Base-by-base conservation (phyloP, 2,113 vertebrate genomes). In the Capricornis sumatraensis region DNA sequence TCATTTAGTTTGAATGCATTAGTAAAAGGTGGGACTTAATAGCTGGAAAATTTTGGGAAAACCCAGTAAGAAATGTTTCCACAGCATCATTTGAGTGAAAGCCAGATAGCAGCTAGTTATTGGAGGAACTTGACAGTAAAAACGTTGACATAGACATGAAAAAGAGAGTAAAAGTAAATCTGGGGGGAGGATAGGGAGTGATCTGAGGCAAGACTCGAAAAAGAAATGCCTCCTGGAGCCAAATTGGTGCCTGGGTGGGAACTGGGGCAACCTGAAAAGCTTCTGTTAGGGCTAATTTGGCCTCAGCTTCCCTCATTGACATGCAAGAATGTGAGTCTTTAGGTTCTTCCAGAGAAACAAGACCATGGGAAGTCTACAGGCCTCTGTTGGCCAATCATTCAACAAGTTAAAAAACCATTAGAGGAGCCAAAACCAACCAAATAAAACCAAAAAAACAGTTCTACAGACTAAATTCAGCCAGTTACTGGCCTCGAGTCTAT, bases 1-100 rank as follows among this genome's bases (percentile, higher is more conserved):
- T 89, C 60, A 91, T 93, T 88, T 47, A 40, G 50, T 97, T 95
- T 60, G 33, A 96, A 50, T 93, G 43, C 43, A 45, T 89, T 95
- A 87, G 79, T 79, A 79, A 95, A 95, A 94, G 94, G 74, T 90
- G 47, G 47, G 64, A 97, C 67, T 79, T 93, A 89, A 94, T 92
- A 84, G 64, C 57, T 87, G 87, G 93, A 96, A 97, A 90, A 33
- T 89, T 96, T 94, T 92, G 52, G 78, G 96, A 96, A 97, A 96
- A 84, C 83, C 78, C 91, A 84, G 86, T 89, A 43, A 96, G 90
- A 87, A 90, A 43, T 82, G 57, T 97, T 97, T 92, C 94, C 92
- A 82, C 64, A 78, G 84, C 43, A 19, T 64, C 92, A 95, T 96
- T 53, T 87, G 92, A 98, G 52, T 40, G 85, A 91, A 95, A 96